Evolutionary conservation across 2,113 vertebrate species (phyloP).

Genomic region (Tetrao urogallus): DNA sequence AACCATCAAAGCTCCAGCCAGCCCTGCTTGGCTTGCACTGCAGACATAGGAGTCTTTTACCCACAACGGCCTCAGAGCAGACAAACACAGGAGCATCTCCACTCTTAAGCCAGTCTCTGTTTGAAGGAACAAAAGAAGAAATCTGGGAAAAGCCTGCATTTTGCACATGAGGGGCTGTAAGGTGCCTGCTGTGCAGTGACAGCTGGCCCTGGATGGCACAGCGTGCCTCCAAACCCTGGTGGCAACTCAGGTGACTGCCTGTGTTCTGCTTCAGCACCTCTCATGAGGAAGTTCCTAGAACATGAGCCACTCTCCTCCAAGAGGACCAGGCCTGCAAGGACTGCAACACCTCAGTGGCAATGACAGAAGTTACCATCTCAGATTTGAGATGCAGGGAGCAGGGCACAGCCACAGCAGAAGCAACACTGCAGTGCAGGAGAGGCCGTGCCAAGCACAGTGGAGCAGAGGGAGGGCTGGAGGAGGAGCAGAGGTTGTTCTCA

Average conservation of each 20-base stretch:
- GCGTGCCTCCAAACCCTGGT: neutral
- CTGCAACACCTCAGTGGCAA: neutral
- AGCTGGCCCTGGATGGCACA: neutral
- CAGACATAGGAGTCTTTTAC: neutral
- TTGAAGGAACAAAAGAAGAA: neutral
- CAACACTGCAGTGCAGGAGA: constrained; percentile 20
- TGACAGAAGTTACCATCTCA: neutral
- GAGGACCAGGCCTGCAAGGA: neutral
- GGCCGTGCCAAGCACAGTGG: neutral
- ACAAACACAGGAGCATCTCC: neutral
- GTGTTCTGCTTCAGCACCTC: neutral
- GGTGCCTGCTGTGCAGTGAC: neutral
- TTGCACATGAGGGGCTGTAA: neutral
- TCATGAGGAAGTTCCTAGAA: neutral
- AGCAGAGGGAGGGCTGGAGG: constrained; percentile 4
- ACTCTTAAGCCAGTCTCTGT: neutral
- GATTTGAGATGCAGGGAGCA: neutral
- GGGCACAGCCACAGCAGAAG: neutral
- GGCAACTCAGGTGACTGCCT: neutral
- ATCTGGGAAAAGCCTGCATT: neutral
- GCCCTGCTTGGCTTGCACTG: neutral
- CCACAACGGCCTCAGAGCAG: neutral
- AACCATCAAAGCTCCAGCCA: neutral
- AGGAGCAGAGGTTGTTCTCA: constrained; percentile 39
- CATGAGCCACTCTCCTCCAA: neutral